Evolutionary conservation across 1,140 invertebrate genomes (phyloP).

Genomic region (Antheraea pernyi): DNA sequence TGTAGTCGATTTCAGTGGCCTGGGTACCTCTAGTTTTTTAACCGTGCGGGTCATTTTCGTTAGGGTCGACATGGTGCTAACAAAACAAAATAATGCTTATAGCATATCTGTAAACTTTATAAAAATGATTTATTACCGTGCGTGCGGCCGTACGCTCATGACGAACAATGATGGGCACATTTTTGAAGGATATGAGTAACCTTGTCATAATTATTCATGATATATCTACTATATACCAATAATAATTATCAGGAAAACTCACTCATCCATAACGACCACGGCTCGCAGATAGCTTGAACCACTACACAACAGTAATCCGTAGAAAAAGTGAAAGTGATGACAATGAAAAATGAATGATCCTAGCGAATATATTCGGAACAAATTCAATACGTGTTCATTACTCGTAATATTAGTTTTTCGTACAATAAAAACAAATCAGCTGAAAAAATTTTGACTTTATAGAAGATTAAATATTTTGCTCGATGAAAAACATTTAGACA

Average conservation of each 20-base stretch:
- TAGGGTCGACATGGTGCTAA: constrained; percentile 75
- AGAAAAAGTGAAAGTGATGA: constrained; percentile 78
- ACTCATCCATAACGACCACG: constrained; percentile 72
- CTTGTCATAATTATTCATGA: constrained; percentile 65
- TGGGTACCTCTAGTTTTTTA: constrained; percentile 86
- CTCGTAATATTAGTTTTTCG: constrained; percentile 70
- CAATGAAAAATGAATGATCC: constrained; percentile 53
- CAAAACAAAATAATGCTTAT: constrained; percentile 26
- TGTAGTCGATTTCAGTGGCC: constrained; percentile 83
- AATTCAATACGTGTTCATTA: constrained; percentile 78
- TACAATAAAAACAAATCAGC: constrained; percentile 63
- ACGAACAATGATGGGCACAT: constrained; percentile 44
- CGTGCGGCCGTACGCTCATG: constrained; percentile 10
- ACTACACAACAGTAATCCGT: constrained; percentile 61
- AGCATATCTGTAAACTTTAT: neutral
- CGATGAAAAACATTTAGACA: constrained; percentile 71
- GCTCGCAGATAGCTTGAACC: constrained; percentile 58
- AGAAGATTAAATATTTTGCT: constrained; percentile 70
- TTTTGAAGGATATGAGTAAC: constrained; percentile 59
- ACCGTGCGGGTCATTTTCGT: constrained; percentile 80
- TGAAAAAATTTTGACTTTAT: constrained; percentile 74
- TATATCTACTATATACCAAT: constrained; percentile 44
- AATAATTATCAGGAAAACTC: constrained; percentile 58
- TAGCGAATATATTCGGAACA: constrained; percentile 76
- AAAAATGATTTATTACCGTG: neutral